These are phyloP conservation scores for Sylvietta virens DNA, from an alignment of 2,113 vertebrate genomes.

Conservation along the genomic window DNA sequence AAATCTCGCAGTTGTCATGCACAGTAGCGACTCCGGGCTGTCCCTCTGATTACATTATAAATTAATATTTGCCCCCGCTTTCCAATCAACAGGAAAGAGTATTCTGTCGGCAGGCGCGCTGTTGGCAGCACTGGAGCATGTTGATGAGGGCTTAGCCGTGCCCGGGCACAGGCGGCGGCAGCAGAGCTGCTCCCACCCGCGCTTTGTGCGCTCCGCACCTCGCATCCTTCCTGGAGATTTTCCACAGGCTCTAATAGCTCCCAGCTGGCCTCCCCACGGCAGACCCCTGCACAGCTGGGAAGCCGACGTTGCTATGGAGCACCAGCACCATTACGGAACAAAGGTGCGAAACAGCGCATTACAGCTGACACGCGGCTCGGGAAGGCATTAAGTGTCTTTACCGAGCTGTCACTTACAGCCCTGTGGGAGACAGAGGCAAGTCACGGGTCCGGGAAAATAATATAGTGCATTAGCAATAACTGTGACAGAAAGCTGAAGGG, in stretches of 20 bases:
- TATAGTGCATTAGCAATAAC: conserved; percentile 76
- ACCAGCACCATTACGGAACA: conserved; percentile 36
- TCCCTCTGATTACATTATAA: conserved; percentile 47
- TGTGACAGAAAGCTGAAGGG: conserved; percentile 77
- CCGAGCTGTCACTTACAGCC: conserved; percentile 69
- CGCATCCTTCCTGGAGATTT: conserved; percentile 32
- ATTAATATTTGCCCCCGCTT: conserved; percentile 17
- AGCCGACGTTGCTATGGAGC: conserved; percentile 47
- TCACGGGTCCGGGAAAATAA: conserved; percentile 74
- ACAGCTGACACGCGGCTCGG: conserved; percentile 12
- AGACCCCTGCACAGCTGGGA: conserved; percentile 57
- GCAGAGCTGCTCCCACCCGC: neutral
- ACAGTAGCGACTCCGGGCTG: neutral
- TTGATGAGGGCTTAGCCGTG: conserved; percentile 41
- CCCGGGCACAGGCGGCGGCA: neutral
- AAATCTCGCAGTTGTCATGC: conserved; percentile 49
- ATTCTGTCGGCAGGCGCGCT: neutral
- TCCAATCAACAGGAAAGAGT: neutral
- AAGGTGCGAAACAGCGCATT: conserved; percentile 34
- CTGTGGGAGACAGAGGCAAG: conserved; percentile 58
- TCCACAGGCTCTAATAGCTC: conserved; percentile 64
- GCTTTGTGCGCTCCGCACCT: neutral
- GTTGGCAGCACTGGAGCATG: conserved; percentile 29
- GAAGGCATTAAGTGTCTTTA: conserved; percentile 65
- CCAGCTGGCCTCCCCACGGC: neutral